phyloP scores from a whole-genome alignment of 2,888 invertebrate genomes.

The Noctua pronuba region DNA sequence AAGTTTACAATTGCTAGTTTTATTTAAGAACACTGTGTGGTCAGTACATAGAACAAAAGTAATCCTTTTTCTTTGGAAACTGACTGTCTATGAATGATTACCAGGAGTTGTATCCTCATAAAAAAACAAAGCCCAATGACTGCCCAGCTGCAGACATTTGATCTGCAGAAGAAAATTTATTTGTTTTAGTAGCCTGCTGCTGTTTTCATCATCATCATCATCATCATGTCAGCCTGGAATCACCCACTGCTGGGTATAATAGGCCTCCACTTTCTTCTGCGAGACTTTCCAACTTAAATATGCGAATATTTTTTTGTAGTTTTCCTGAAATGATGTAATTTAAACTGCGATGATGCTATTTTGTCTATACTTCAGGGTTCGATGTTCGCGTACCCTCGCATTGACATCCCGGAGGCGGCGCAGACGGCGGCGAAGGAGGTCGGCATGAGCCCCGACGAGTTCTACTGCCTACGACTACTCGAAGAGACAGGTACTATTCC shows the following conservation, averaged over 20 bases:
- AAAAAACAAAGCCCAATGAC: background rate
- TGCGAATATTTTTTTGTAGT: background rate
- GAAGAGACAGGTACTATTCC: constrained; percentile 91
- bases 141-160: no score
- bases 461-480: constrained; percentile 95
- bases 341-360: background rate
- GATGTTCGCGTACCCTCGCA: constrained; percentile 97
- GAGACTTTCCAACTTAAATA: background rate
- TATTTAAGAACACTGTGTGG: background rate
- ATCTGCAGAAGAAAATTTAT: background rate
- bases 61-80: background rate
- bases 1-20: constrained; percentile 40
- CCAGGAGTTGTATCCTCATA: background rate
- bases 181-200: no score
- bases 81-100: background rate
- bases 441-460: constrained; percentile 93
- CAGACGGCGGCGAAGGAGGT: constrained; percentile 92
- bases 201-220: background rate
- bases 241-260: background rate
- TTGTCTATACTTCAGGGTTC: constrained; percentile 90
- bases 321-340: background rate
- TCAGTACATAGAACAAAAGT: background rate
- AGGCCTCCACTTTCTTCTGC: background rate
- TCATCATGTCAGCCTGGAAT: background rate
- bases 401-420: constrained; percentile 94